Conservation (phyloP, 2,888 invertebrate species). For the Ormia ochracea region DNA sequence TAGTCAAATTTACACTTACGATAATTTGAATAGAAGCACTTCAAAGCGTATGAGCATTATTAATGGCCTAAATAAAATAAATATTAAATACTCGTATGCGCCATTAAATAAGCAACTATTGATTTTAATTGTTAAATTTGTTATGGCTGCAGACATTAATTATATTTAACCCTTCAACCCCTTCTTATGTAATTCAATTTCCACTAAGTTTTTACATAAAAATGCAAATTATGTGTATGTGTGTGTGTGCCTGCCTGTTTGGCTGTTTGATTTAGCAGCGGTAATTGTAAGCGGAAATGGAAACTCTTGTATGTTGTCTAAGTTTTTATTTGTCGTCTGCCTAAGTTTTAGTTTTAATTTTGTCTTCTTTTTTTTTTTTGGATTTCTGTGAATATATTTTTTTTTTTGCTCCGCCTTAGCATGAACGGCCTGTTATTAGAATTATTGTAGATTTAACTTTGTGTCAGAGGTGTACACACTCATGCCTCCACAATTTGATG, state of each 20-base stretch:
- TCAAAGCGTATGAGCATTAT: constrained; percentile 11
- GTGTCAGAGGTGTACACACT: constrained; percentile 12
- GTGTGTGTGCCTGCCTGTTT: neutral
- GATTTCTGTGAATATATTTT: neutral
- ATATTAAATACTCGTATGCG: constrained; percentile 23
- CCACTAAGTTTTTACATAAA: neutral
- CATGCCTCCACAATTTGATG: neutral
- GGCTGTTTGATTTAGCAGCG: constrained; percentile 13
- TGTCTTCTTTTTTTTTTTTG: neutral
- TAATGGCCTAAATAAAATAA: constrained; percentile 12
- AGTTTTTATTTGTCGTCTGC: constrained; percentile 34
- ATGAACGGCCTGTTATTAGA: constrained; percentile 22
- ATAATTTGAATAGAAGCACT: neutral
- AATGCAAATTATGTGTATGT: constrained; percentile 32
- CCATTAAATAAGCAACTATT: constrained; percentile 18
- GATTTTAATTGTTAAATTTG: constrained; percentile 31
- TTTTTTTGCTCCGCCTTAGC: neutral
- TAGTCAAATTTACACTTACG: no score
- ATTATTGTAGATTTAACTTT: constrained; percentile 25
- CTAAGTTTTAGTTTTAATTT: constrained; percentile 20
- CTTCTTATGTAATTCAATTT: neutral
- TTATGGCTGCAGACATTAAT: constrained; percentile 31
- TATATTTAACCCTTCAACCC: neutral
- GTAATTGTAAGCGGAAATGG: constrained; percentile 54
- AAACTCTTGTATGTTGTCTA: constrained; percentile 52